A percentile compares a stretch with the other conserved stretches of the same genome.
These are phyloP conservation scores for Ceyx melanurus DNA, from an alignment of 2,113 vertebrate genomes.

Conservation along the genomic window DNA sequence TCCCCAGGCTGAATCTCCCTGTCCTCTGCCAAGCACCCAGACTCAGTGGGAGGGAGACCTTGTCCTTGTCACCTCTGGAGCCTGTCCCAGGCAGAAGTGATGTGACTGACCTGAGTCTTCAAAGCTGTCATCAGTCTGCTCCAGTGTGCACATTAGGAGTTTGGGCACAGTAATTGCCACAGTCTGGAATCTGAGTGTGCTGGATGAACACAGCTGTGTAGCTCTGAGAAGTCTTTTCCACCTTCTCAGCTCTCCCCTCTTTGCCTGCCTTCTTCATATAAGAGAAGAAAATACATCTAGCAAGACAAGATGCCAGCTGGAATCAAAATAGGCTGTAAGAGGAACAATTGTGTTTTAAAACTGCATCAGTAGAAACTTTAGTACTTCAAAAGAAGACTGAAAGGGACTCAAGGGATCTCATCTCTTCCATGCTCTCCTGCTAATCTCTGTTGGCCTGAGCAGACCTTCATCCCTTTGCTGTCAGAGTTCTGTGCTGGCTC, in stretches of 20 bases:
- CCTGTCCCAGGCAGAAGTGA: background rate
- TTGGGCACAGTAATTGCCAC: background rate
- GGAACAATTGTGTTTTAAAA: background rate
- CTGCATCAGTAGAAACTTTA: background rate
- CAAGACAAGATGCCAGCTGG: background rate
- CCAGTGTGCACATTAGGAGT: background rate
- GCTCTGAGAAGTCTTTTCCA: background rate
- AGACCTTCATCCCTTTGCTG: background rate
- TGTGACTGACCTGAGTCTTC: background rate
- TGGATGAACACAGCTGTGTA: background rate
- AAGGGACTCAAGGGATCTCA: background rate
- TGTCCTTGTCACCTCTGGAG: background rate
- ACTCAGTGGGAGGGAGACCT: background rate
- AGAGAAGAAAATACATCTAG: background rate
- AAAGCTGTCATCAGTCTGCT: background rate
- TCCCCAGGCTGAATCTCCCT: background rate
- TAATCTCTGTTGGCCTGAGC: background rate
- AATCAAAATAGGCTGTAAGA: background rate
- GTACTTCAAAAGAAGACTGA: background rate
- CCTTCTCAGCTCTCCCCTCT: background rate
- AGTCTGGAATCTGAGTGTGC: fast-evolving
- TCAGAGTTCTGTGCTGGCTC: fast-evolving
- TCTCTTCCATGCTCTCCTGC: background rate
- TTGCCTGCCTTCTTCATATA: fast-evolving
- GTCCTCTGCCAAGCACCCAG: background rate